Evolutionary conservation across 2,888 invertebrate genomes (phyloP).

Genomic region (Pseudanteris insignis): DNA sequence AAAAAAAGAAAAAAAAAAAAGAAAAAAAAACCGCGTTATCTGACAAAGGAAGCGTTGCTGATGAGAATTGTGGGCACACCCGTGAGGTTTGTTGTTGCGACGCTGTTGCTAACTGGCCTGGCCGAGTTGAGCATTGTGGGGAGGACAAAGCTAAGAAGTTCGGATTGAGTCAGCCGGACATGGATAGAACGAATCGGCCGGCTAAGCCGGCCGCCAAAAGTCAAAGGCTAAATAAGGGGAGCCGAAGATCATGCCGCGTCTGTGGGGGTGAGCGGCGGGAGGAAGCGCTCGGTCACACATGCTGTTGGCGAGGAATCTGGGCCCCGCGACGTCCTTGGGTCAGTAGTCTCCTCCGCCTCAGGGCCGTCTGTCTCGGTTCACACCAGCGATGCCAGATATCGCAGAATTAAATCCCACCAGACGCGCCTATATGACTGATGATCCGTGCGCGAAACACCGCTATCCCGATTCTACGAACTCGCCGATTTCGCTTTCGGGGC

Average conservation of each 20-base stretch:
- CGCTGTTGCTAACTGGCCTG: constrained; percentile 50
- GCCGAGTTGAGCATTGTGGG: constrained; percentile 51
- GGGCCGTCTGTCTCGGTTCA: constrained; percentile 50
- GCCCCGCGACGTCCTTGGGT: constrained; percentile 63
- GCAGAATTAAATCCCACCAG: constrained; percentile 41
- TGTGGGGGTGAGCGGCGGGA: constrained; percentile 41
- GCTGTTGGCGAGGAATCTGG: constrained; percentile 53
- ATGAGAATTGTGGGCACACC: constrained; percentile 48
- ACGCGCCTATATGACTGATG: constrained; percentile 29
- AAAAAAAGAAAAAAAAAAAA: no score
- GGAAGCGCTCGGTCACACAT: constrained; percentile 33
- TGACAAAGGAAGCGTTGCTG: no score
- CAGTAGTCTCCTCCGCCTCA: constrained; percentile 52
- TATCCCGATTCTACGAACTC: constrained; percentile 5
- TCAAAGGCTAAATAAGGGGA: constrained; percentile 47
- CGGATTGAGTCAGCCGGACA: constrained; percentile 22
- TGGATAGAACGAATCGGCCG: constrained; percentile 39
- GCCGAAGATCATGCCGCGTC: constrained; percentile 15
- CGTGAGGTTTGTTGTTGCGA: constrained; percentile 58
- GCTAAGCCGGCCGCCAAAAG: constrained; percentile 42
- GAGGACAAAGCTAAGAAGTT: constrained; percentile 54
- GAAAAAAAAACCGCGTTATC: no score
- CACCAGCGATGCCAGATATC: constrained; percentile 38
- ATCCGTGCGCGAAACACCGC: constrained; percentile 32
- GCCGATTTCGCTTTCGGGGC: constrained; percentile 11